Base-by-base conservation (phyloP, 2,113 vertebrate genomes). In the Rhinoptilus africanus region DNA sequence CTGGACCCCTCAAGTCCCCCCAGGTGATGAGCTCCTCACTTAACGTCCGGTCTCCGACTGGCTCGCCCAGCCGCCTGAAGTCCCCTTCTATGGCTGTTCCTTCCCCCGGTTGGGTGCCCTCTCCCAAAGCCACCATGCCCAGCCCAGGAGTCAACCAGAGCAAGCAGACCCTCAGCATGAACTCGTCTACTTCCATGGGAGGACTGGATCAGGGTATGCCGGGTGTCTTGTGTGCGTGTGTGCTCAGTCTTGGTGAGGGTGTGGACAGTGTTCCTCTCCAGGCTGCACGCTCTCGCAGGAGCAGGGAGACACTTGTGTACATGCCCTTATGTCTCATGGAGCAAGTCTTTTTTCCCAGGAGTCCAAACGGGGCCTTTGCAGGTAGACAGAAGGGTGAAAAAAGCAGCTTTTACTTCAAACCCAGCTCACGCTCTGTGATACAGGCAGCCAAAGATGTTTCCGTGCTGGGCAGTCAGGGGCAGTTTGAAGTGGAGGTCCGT, bases 21-120 rank as follows among this genome's bases (percentile, higher is more conserved):
- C 99, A 99, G 91, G 97, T 99, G 92, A 98, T 99, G 94, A 98
- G 98, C 74, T 98, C 99, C 80, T 99, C 98, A 27, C 98, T 99
- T 77, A 99, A 97, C 1, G 98, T 99, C 88, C 99, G 99, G 13
- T 99, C 99, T n/a, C 99, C 99, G 0, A 98, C 98, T 3, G 98
- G 98, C 92, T 99, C 99, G 2, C 99, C 99, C 12, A 98, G 98
- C 92, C 99, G 97, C 67, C 98, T 99, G 60, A 99, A 99, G 94
- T 99, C 99, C 69, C 99, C 99, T 17, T 98, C 98, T 20, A 98
- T 99, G 98, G 98, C 99, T 45, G 98, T 98, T 90, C 98, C 98
- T 75, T 99, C 99, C 93, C 99, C 99, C 3, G 99, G 98, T 11
- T 99, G 99, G 99, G 98, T 98, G 1, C 98, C 99, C 0, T 99